These are phyloP conservation scores for Agrochola lychnidis DNA, from an alignment of 2,888 invertebrate species.

Conservation along the genomic window DNA sequence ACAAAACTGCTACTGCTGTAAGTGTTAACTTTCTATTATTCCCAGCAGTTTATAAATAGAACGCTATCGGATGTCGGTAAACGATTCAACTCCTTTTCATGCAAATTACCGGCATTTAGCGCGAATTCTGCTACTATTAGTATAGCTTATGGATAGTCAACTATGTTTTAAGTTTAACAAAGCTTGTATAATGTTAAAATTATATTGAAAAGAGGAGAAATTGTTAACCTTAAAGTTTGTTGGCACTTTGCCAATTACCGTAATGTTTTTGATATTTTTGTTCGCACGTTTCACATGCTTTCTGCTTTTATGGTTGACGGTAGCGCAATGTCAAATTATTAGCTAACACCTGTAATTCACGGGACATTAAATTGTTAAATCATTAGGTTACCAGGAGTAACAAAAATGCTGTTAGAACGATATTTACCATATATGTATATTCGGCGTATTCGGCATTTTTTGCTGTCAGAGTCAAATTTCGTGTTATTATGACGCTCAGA, in stretches of 20 bases:
- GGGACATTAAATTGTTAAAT: constrained; percentile 22
- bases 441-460: constrained; percentile 15
- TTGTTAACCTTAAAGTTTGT: constrained; percentile 82
- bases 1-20: constrained; percentile 77
- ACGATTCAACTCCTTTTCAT: constrained; percentile 61
- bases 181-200: constrained; percentile 25
- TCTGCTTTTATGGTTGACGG: constrained; percentile 84
- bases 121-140: constrained; percentile 1
- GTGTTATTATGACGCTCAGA: constrained; percentile 23
- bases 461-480: constrained; percentile 54
- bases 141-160: constrained; percentile 8
- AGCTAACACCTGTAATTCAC: constrained; percentile 52
- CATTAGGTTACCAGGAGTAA: constrained; percentile 40
- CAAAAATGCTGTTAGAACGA: not conserved
- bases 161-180: constrained; percentile 16
- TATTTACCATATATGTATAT: constrained; percentile 43
- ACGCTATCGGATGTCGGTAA: constrained; percentile 83
- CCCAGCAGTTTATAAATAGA: constrained; percentile 84
- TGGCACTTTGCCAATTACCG: constrained; percentile 82
- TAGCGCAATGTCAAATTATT: constrained; percentile 69
- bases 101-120: constrained; percentile 39
- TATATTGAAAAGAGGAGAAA: constrained; percentile 66
- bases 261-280: constrained; percentile 88
- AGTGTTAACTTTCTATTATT: constrained; percentile 69
- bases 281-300: constrained; percentile 83